phyloP scores from a whole-genome alignment of 2,113 vertebrate species.

The Romanogobio albipinnatus region DNA sequence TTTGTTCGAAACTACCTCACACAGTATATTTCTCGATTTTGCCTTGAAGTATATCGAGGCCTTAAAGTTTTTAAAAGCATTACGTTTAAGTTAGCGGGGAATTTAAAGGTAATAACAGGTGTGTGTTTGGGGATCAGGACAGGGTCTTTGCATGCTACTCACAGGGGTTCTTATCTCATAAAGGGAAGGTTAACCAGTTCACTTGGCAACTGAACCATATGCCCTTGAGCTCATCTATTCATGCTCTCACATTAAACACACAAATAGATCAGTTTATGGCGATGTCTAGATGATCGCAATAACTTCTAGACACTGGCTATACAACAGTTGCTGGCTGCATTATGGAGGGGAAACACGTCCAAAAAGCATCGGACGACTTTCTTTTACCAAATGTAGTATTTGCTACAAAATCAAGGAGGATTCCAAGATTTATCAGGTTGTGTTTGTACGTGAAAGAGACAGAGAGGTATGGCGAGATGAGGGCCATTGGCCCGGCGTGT shows the following conservation, averaged over 20 bases:
- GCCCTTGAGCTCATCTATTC: not conserved
- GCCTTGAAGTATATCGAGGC: no score
- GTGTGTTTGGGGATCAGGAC: no score
- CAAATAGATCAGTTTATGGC: not conserved
- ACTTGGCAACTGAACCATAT: not conserved
- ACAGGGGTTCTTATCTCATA: no score
- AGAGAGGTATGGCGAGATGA: conserved; percentile 42
- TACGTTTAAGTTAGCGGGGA: no score
- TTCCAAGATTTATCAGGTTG: not conserved
- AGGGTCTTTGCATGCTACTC: no score
- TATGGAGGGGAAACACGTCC: not conserved
- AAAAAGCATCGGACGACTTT: not conserved
- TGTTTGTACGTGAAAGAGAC: conserved; percentile 12
- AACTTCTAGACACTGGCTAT: not conserved
- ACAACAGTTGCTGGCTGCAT: not conserved
- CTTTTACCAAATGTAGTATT: not conserved
- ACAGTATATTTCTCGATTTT: no score
- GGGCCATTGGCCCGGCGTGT: conserved; percentile 63
- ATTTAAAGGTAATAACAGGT: no score
- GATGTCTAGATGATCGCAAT: not conserved
- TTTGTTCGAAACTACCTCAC: no score
- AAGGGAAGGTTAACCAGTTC: not conserved
- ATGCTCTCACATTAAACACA: not conserved
- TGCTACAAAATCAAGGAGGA: not conserved
- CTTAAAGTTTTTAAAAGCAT: no score